Evolutionary conservation across 2,113 vertebrate species (phyloP), one percentile per base, ranked within the genome.

Genomic region (Sorex araneus): DNA sequence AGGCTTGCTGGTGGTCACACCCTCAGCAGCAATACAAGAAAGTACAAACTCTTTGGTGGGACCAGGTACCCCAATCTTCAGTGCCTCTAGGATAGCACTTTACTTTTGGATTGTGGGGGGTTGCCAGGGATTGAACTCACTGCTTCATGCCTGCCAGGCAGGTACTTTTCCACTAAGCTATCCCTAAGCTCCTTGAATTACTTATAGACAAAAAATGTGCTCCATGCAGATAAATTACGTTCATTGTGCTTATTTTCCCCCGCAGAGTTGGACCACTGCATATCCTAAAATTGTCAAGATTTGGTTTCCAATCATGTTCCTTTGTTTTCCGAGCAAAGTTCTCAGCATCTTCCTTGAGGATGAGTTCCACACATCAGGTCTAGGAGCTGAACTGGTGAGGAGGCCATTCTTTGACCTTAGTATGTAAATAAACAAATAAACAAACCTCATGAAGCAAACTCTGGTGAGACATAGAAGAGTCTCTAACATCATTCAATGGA

Each of bases 341-440:
- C 40, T 21, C 63, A 88, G 25, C 8, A 4, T 92, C 45, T 28
- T 79, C n/a, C 28, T 6, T 25, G 12, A 21, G 21, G 16, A 34
- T 4, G 0, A 84, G 27, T 82, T 93, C 83, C 80, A 90, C 7
- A 67, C 64, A 86, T 66, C n/a, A 67, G 11, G 19, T 74, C 77
- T 84, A 87, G 73, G 54, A 78, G 28, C 28, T 32, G 6, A 6
- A 87, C 67, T 78, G 63, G 16, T 47, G 18, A 32, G 34, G 57
- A 93, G 30, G 66, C 87, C 85, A 60, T 60, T 74, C 43, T n/a
- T 40, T 84, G 70, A 95, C 93, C 94, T 92, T 85, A 89, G 70
- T 66, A 70, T 47, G 28, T 40, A 96, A 92, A 84, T 76, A 84
- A 89, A 89, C 74, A 54, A 93, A 93, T 80, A 87, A 90, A 66